Base-by-base conservation (phyloP, 2,888 invertebrate species). In the Dryobota labecula region DNA sequence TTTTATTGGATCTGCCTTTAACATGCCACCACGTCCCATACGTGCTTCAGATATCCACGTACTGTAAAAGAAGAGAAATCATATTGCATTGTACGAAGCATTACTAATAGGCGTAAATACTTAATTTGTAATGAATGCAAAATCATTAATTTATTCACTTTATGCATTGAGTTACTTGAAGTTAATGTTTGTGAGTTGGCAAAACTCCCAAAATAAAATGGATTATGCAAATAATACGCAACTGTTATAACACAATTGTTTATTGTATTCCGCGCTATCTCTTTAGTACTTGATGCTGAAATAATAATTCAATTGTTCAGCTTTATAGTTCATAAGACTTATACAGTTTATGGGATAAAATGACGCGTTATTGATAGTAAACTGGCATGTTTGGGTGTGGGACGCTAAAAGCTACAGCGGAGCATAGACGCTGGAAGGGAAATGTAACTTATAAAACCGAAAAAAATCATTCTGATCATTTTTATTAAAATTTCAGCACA, bases 361-460 rank as follows among this genome's bases (percentile, higher is more conserved):
- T 92, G 91, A 93, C 90, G 90, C 89, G 92, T 92, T 93, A 93
- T 94, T 93, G 93, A 92, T 93, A 93, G 91, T 92, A 92, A 93
- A 91, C 88, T 88, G 88, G 86, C 87, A 88, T 90, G 90, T 92
- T 91, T 89, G 88, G 89, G 86, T 84, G 87, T 82, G 83, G 87
- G 85, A 85, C 88, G 90, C 90, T 92, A 91, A 92, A 92, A 92
- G 91, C 90, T 86, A 77, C 82, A 77, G 66, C 27, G 58, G 90
- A 90, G 57, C 87, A 90, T 41, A 88, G 73, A 57, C 9, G 54
- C 91, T 89, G 76, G 91, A 93, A 86, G 83, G 70, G 83, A n/a
- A 67, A 63, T 57, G 0, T 24, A 24, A 33, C 1, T 13, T 11
- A 30, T 7, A 56, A 63, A 6, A 13, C 4, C 4, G 24, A n/a